Evolutionary conservation across 2,113 vertebrate genomes (phyloP).

Genomic region (Nesogale talazaci): DNA sequence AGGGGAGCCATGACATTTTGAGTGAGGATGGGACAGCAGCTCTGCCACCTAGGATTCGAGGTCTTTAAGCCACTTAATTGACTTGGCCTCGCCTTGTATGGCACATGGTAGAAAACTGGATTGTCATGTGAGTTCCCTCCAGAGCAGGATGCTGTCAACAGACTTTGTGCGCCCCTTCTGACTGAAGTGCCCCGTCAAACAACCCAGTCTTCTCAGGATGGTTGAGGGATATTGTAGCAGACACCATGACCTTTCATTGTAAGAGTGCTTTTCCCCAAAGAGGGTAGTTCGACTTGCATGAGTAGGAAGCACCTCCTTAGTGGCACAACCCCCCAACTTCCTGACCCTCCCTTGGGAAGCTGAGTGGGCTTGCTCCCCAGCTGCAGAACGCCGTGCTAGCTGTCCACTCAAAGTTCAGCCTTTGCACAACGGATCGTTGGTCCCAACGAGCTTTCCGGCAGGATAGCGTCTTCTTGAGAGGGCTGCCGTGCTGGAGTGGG

Average conservation of each 20-base stretch:
- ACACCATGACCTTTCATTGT: not conserved
- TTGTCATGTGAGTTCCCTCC: slow-evolving; percentile 6
- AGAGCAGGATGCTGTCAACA: not conserved
- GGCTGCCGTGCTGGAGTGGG: not conserved
- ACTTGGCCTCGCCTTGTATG: not conserved
- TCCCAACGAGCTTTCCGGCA: too few species aligned
- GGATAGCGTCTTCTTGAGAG: not conserved
- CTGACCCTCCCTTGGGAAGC: not conserved
- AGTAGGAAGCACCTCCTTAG: not conserved
- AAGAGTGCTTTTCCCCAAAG: not conserved
- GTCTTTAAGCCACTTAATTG: not conserved
- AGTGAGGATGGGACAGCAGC: not conserved
- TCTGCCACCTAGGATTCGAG: not conserved
- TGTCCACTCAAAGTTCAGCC: not conserved
- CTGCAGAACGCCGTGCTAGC: not conserved
- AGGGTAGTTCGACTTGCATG: not conserved
- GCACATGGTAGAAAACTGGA: not conserved
- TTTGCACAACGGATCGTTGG: not conserved
- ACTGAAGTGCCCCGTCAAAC: not conserved
- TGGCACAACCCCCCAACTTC: not conserved
- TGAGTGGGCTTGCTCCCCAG: not conserved
- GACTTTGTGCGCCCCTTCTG: not conserved
- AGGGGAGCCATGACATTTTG: too few species aligned
- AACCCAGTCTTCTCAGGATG: not conserved
- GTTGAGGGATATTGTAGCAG: not conserved